Evolutionary conservation across 2,113 vertebrate species (phyloP).

Genomic region (Acrocephalus arundinaceus): DNA sequence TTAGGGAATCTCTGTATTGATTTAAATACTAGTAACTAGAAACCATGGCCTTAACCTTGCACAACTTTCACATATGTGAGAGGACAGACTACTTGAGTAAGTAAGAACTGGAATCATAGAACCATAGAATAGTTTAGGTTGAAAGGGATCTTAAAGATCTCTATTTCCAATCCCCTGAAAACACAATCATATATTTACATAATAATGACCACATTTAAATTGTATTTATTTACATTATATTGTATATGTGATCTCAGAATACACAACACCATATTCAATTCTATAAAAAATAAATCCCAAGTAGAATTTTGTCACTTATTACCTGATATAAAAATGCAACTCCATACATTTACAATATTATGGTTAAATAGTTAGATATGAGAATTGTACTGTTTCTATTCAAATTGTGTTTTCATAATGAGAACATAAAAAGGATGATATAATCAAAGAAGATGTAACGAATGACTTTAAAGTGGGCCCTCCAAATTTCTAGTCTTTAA

Average conservation of each 20-base stretch:
- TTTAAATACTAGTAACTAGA: constrained; percentile 4
- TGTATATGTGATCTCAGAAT: neutral
- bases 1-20: constrained; percentile 19
- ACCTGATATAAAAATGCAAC: neutral
- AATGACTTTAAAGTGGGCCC: neutral
- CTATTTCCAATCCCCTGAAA: neutral
- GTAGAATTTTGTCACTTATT: neutral
- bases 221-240: neutral
- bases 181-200: neutral
- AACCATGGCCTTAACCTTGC: constrained; percentile 16
- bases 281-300: neutral
- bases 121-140: neutral
- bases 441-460: neutral
- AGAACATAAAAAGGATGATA: neutral
- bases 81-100: neutral
- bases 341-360: neutral
- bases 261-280: neutral
- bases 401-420: neutral
- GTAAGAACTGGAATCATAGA: neutral
- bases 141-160: neutral
- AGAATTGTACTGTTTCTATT: neutral
- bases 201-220: neutral
- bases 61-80: neutral
- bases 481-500: neutral
- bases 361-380: neutral